Percentiles rank a stretch among this genome's conserved stretches.
These are phyloP conservation scores for Brachyopa scutellaris DNA, from an alignment of 2,888 invertebrate genomes.

Conservation along the genomic window DNA sequence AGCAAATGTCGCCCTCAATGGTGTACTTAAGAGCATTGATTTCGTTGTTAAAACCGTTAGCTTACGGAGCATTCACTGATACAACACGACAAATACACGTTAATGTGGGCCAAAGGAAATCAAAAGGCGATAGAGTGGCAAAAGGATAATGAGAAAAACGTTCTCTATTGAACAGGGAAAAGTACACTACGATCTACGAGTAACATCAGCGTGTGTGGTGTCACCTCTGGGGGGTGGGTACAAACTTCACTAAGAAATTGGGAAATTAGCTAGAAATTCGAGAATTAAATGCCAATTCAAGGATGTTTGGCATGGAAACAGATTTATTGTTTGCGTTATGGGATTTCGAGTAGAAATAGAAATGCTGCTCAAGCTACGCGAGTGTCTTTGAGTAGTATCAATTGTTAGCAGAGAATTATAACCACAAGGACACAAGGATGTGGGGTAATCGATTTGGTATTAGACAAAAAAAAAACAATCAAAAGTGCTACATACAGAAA, in stretches of 20 bases:
- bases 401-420: constrained; percentile 24
- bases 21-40: constrained; percentile 55
- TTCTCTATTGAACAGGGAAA: constrained; percentile 30
- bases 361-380: neutral
- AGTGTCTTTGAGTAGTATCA: neutral
- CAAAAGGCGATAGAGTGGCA: constrained; percentile 53
- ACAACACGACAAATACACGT: constrained; percentile 14
- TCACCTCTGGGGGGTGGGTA: neutral
- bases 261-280: constrained; percentile 55
- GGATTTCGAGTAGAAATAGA: constrained; percentile 14
- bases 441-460: too few relatives aligned
- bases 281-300: constrained; percentile 45
- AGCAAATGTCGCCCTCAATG: constrained; percentile 50
- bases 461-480: too few relatives aligned
- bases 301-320: constrained; percentile 36
- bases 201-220: too few relatives aligned
- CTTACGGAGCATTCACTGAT: neutral
- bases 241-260: constrained; percentile 32
- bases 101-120: constrained; percentile 58
- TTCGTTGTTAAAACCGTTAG: constrained; percentile 48
- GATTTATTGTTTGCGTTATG: constrained; percentile 35
- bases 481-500: too few relatives aligned
- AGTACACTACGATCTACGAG: too few relatives aligned
- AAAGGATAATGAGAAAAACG: constrained; percentile 68
- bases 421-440: neutral